Base-by-base conservation (phyloP, 2,888 invertebrate species). In the Margaritifera margaritifera region DNA sequence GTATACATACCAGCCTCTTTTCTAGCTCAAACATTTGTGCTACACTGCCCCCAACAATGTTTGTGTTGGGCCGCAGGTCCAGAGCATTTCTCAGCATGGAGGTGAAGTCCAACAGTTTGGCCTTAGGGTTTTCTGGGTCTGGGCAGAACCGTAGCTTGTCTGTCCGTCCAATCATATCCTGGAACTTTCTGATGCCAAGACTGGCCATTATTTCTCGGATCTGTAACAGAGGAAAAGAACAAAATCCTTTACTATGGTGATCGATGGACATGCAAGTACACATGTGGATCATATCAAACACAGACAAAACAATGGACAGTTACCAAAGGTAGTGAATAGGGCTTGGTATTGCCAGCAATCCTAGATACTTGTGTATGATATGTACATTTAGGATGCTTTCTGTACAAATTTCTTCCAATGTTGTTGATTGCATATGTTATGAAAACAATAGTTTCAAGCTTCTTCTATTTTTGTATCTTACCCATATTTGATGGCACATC, bases 131-230 rank as follows among this genome's bases (percentile, higher is more conserved):
- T 18, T 92, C 91, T 51, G 93, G 93, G 76, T 95, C 94, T 4
- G 91, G 90, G 24, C 94, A 92, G 18, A 94, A 94, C 88, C 94
- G 94, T 50, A 89, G 80, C 58, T 83, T 85, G 78, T 89, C 88
- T 31, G 86, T 84, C 6, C 86, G 79, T 11, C 89, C 89, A 81
- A 99, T 94, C 66, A 98, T 91, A 81, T 98, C 97, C 89, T 96
- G 95, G 92, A 96, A 95, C 76, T 92, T 93, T 20, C 94, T 92
- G 57, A 98, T 94, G 6, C 99, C 99, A 75, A 99, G 91, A 65
- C 93, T 93, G 1, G 98, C 96, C 96, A 99, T 97, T 86, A 95
- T 94, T 69, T 93, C 91, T 61, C 99, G 94, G 19, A 97, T 94
- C 95, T 95, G 82, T 20, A 53, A 69, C 4, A 24, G 24, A 18